phyloP scores from a whole-genome alignment of 2,888 invertebrate genomes.

The Linyphia triangularis region DNA sequence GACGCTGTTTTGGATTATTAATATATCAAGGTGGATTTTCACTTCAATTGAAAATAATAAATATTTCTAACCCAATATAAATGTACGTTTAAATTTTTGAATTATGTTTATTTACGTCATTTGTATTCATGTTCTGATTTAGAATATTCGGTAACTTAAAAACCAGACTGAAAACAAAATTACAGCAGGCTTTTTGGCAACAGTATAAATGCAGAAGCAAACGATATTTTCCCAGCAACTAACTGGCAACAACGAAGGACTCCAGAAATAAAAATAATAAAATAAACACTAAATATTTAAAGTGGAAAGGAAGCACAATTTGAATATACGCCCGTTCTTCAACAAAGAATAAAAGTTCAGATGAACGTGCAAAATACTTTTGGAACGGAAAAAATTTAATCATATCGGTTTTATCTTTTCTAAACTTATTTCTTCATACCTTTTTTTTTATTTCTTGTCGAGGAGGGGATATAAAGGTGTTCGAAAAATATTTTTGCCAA shows the following conservation, averaged over 20 bases:
- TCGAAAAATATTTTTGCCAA: slow-evolving; percentile 53
- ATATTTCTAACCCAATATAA: no score
- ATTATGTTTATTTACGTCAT: no score
- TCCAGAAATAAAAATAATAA: slow-evolving; percentile 41
- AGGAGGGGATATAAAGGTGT: no score
- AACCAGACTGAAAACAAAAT: not conserved
- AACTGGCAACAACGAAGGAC: slow-evolving; percentile 37
- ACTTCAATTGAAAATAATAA: no score
- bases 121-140: not conserved
- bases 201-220: slow-evolving; percentile 23
- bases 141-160: not conserved
- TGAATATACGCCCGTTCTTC: slow-evolving; percentile 31
- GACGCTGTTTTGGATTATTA: no score
- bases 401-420: slow-evolving; percentile 68
- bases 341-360: not conserved
- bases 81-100: no score
- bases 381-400: slow-evolving; percentile 49
- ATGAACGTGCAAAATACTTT: slow-evolving; percentile 48
- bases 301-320: slow-evolving; percentile 33
- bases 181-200: not conserved
- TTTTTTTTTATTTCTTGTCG: slow-evolving; percentile 6
- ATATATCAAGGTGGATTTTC: no score
- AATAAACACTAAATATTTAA: slow-evolving; percentile 17
- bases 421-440: slow-evolving; percentile 4
- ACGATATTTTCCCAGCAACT: slow-evolving; percentile 45